Conservation (phyloP, 2,888 invertebrate species). For the Cremastobaeus sp. region DNA sequence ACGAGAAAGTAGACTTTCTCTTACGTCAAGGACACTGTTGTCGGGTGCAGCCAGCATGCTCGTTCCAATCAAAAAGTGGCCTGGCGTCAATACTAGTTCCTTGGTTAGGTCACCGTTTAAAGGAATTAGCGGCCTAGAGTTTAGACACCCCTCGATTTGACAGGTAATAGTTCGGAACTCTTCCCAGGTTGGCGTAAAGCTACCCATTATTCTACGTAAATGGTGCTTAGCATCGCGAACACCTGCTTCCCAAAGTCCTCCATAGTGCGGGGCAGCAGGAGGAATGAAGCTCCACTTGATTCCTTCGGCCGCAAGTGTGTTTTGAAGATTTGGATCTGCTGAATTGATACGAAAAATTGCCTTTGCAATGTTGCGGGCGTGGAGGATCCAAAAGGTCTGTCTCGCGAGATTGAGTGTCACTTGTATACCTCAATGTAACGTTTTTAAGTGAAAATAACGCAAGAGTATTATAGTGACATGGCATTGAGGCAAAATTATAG, state of each 20-base stretch:
- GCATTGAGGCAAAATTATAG: too few relatives aligned
- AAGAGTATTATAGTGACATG: too few relatives aligned
- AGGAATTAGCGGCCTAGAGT: background rate
- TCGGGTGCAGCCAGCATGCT: background rate
- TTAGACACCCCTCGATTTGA: conserved; percentile 2
- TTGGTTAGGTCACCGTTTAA: background rate
- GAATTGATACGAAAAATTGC: background rate
- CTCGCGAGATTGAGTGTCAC: background rate
- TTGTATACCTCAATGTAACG: background rate
- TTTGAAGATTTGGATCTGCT: background rate
- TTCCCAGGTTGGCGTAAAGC: too few relatives aligned
- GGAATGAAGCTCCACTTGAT: too few relatives aligned
- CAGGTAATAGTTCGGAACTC: background rate
- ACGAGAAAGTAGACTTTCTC: background rate
- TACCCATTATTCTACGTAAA: background rate
- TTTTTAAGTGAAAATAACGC: background rate
- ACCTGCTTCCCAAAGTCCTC: too few relatives aligned
- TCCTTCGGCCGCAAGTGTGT: background rate
- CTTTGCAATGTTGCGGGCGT: background rate
- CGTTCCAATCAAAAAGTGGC: too few relatives aligned
- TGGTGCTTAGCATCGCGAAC: background rate
- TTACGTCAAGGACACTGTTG: background rate
- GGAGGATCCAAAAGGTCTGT: background rate
- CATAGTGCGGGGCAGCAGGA: too few relatives aligned
- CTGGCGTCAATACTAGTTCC: background rate